phyloP scores from a whole-genome alignment of 2,113 vertebrate genomes.

The Kobus ellipsiprymnus region DNA sequence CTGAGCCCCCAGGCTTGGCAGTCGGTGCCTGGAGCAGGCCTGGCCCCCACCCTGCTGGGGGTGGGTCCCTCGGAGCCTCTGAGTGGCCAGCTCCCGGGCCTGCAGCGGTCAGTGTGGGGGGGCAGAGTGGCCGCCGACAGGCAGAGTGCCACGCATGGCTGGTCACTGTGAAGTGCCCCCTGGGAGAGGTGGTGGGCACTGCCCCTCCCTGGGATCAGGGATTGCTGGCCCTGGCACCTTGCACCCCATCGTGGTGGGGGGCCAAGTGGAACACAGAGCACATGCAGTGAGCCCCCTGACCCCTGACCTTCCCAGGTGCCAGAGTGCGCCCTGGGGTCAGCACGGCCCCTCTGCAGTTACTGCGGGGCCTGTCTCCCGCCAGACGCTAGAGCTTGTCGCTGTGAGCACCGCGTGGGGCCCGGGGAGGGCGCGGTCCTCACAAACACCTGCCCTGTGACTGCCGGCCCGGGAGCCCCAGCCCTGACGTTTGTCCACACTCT shows the following conservation, averaged over 20 bases:
- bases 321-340: neutral
- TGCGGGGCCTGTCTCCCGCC: neutral
- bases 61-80: neutral
- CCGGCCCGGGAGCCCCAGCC: fast-evolving
- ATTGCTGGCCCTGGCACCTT: neutral
- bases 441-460: neutral
- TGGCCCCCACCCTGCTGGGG: neutral
- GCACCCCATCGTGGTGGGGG: neutral
- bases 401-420: neutral
- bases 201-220: neutral
- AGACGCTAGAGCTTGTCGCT: neutral
- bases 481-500: too few relatives aligned
- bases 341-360: neutral
- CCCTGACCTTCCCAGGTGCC: neutral
- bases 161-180: neutral
- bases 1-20: neutral
- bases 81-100: neutral
- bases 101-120: neutral
- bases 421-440: neutral
- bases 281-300: neutral
- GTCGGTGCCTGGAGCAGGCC: neutral
- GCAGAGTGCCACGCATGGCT: neutral
- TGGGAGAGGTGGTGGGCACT: neutral
- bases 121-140: neutral
- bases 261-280: too few relatives aligned